Percentiles rank a stretch among this genome's conserved stretches.
These are phyloP conservation scores for Aleiodes alternator DNA, from an alignment of 2,888 invertebrate genomes.

Conservation along the genomic window DNA sequence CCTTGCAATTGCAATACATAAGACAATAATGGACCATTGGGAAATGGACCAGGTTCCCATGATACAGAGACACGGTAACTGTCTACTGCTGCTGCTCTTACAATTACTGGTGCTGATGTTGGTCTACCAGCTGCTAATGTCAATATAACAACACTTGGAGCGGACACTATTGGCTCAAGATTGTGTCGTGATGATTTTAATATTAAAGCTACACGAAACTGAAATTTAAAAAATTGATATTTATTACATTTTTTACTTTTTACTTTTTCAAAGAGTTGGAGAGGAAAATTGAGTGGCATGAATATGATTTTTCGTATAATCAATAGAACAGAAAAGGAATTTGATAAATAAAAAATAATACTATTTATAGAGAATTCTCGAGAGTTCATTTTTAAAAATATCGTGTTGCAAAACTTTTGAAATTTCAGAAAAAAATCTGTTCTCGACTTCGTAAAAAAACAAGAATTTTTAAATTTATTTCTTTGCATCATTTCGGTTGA, in stretches of 20 bases:
- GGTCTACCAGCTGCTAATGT: constrained; percentile 86
- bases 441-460: too few relatives aligned
- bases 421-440: too few relatives aligned
- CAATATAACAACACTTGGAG: constrained; percentile 85
- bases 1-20: constrained; percentile 85
- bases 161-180: constrained; percentile 83
- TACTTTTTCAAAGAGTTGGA: too few relatives aligned
- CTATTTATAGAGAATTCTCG: too few relatives aligned
- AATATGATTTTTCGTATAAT: too few relatives aligned
- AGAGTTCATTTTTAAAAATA: too few relatives aligned
- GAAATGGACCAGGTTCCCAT: constrained; percentile 91
- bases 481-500: too few relatives aligned
- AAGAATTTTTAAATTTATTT: too few relatives aligned
- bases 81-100: constrained; percentile 87
- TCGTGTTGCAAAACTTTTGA: too few relatives aligned
- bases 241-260: not conserved
- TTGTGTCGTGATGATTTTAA: constrained; percentile 81
- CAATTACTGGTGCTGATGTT: constrained; percentile 85
- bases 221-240: constrained; percentile 63
- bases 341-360: too few relatives aligned
- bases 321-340: too few relatives aligned
- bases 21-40: constrained; percentile 91
- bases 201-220: constrained; percentile 92
- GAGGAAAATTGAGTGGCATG: too few relatives aligned
- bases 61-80: constrained; percentile 89